Conservation (phyloP, 2,797 vertebrate genomes). For the Sylvia borin region DNA sequence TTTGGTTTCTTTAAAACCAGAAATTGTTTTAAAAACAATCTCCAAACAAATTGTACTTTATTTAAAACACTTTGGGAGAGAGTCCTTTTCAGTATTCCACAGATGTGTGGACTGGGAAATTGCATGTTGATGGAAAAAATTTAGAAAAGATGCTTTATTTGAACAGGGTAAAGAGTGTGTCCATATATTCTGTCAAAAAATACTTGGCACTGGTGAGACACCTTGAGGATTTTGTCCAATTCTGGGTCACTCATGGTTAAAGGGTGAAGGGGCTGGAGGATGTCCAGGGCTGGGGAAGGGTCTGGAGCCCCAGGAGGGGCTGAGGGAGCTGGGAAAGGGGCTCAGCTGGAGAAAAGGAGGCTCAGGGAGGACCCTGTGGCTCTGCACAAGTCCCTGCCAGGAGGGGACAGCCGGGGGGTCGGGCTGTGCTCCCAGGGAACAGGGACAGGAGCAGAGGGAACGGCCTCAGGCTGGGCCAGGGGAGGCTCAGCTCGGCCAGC, state of each 20-base stretch:
- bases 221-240: neutral
- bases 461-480: neutral
- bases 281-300: neutral
- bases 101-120: neutral
- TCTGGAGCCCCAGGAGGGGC: neutral
- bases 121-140: neutral
- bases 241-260: neutral
- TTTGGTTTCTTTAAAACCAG: neutral
- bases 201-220: neutral
- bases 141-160: neutral
- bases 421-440: neutral
- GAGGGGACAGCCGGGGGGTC: neutral
- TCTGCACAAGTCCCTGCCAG: neutral
- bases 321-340: neutral
- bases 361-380: neutral
- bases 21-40: neutral
- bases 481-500: rapidly evolving
- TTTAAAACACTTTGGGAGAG: neutral
- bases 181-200: neutral
- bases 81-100: neutral
- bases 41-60: neutral
- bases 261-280: rapidly evolving
- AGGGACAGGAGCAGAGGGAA: neutral
- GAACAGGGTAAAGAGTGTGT: neutral
- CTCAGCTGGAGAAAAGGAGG: neutral